Base-by-base conservation (phyloP, 1,140 invertebrate species). In the Lutraria rhynchaena region DNA sequence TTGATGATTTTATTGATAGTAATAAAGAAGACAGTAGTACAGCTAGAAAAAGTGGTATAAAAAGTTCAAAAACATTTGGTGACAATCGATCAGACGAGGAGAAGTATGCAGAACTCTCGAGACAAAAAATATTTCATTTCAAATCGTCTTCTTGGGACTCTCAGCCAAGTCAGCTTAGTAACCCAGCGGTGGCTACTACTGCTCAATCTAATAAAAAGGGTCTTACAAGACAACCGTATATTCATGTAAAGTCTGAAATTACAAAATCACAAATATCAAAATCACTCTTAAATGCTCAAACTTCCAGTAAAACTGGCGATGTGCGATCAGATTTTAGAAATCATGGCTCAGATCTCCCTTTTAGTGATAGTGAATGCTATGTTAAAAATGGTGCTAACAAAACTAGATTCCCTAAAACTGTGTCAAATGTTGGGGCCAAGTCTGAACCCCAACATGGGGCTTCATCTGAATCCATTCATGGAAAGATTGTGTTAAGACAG, bases 401-500 rank as follows among this genome's bases (percentile, higher is more conserved):
- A 70, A 31, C 46, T 76, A 31, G 60, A 7, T 49, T 9, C 11
- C 41, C 76, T 41, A 27, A 55, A 11, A 35, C 24, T 70, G 69
- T 75, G 55, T 58, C 73, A 51, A 61, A 55, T 69, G 7, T 35
- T 37, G 69, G 57, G n/a, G 22, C 37, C n/a, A 69, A 9, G 19
- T 35, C 27, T 37, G 31, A 7, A 7, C 11, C 24, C 5, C 58
- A 61, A 27, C 4, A 4, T 11, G 13, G 13, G 33, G 31, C 13
- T 5, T 4, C 13, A 33, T 19, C 51, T 55, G 24, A 55, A 22
- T 46, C 70, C 17, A 41, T 49, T 44, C 41, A 49, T 22, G 69
- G 78, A 31, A 75, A 80, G 67, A 63, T 88, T 5, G 83, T 87
- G 13, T 33, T 89, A 0, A 55, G 85, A 44, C 86, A 87, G 31